Evolutionary conservation across 2,797 vertebrate genomes (phyloP), one percentile per base, ranked within the genome.

Genomic region (Arremon aurantiirostris): DNA sequence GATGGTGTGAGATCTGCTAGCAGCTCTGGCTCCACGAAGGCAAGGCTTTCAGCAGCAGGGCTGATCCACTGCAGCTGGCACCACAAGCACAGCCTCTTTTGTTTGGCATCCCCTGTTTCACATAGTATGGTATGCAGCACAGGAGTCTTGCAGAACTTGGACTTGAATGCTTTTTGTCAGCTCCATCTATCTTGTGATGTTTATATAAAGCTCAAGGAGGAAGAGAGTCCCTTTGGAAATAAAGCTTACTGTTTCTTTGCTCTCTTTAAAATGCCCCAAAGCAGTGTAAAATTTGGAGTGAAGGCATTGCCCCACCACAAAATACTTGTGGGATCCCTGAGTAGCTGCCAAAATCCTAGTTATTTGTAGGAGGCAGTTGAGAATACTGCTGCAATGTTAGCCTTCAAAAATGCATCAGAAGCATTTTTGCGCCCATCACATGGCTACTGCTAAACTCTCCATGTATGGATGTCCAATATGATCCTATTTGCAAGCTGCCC

Each of bases 351-450:
- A 20, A 94, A 90, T 68, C 64, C 35, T 77, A 26, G 56, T 82
- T 87, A 80, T 89, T 93, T 91, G 81, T 80, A 91, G 68, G 57
- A 90, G 57, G 42, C 50, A 68, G 17, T 23, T 81, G 68, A 91
- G 57, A 91, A 50, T 85, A 35, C 22, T 90, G 83, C 68, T 90
- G 81, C 80, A 90, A 90, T 66, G 63, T 85, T 93, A 90, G 63
- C 68, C 68, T 90, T 96, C 68, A 93, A 85, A 94, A 94, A 90
- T 89, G 86, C 91, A 78, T 68, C 75, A 78, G 89, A 81, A 87
- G 68, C 68, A 7, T 92, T 95, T 97, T 90, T 77, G 61, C 34
- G 52, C 73, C 60, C 18, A 32, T 85, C 83, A 71, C 41, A 19
- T 44, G 41, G 53, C 68, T 92, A 35, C 64, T 89, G 81, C 89